phyloP scores from a whole-genome alignment of 2,888 invertebrate genomes.

The Calameuta filiformis region DNA sequence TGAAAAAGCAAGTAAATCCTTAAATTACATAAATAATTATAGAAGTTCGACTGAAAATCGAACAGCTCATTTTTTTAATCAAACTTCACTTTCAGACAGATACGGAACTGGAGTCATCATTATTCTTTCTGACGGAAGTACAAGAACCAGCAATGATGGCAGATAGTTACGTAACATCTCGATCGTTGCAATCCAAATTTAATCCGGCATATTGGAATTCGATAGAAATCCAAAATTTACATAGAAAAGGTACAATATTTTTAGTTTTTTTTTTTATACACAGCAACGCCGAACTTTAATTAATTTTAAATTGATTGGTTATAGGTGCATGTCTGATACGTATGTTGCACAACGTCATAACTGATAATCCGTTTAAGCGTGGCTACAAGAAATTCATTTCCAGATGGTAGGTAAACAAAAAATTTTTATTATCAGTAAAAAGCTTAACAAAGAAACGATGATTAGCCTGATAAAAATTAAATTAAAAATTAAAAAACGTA shows the following conservation, averaged over 20 bases:
- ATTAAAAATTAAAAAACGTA: no score
- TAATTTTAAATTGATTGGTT: conserved; percentile 25
- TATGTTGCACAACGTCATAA: conserved; percentile 57
- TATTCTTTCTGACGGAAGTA: conserved; percentile 47
- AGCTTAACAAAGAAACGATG: no score
- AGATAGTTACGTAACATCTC: conserved; percentile 52
- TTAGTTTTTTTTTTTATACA: not conserved
- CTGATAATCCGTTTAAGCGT: conserved; percentile 46
- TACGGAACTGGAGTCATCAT: conserved; percentile 33
- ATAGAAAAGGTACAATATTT: conserved; percentile 46
- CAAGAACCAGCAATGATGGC: conserved; percentile 48
- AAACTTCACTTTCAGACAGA: conserved; percentile 47
- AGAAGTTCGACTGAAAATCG: not conserved
- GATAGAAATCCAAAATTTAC: conserved; percentile 36
- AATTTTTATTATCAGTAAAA: not conserved
- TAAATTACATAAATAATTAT: not conserved
- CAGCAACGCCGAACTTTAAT: not conserved
- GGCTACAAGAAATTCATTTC: conserved; percentile 54
- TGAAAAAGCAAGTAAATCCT: conserved; percentile 47
- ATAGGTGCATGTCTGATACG: conserved; percentile 61
- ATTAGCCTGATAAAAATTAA: no score
- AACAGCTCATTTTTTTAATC: conserved; percentile 2
- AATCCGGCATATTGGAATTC: conserved; percentile 40
- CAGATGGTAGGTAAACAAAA: conserved; percentile 54
- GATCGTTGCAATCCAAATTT: conserved; percentile 41